Conservation (phyloP, 2,888 invertebrate genomes). For the Pherbina coryleti region DNA sequence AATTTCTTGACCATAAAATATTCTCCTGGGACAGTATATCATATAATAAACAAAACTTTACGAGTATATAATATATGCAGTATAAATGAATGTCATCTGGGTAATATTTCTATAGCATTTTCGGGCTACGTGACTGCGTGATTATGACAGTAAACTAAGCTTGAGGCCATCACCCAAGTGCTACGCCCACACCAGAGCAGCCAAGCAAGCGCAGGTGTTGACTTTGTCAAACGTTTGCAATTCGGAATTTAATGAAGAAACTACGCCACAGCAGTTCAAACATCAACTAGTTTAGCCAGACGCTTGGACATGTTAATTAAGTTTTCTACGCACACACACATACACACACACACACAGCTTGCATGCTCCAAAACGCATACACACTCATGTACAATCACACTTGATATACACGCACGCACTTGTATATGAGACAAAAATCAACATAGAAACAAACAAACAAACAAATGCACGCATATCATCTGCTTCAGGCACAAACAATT, state of each 20-base stretch:
- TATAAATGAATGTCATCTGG: too few relatives aligned
- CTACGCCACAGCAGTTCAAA: slow-evolving; percentile 21
- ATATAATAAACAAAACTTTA: too few relatives aligned
- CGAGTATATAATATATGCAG: too few relatives aligned
- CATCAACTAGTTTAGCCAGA: slow-evolving; percentile 12
- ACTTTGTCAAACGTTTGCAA: slow-evolving; percentile 22
- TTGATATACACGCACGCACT: not conserved
- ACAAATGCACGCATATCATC: slow-evolving; percentile 1
- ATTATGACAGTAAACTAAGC: too few relatives aligned
- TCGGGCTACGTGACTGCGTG: too few relatives aligned
- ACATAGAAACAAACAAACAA: not conserved
- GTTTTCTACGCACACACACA: slow-evolving; percentile 26
- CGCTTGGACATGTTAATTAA: slow-evolving; percentile 32
- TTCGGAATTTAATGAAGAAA: slow-evolving; percentile 24
- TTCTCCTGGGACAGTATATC: too few relatives aligned
- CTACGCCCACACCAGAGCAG: not conserved
- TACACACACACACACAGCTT: not conserved
- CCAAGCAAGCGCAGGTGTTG: slow-evolving; percentile 4
- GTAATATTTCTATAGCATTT: too few relatives aligned
- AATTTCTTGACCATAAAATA: too few relatives aligned
- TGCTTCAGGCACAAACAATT: not conserved
- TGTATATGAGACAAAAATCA: slow-evolving; percentile 10
- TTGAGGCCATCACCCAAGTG: not conserved
- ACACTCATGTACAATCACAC: too few relatives aligned
- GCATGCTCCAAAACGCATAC: too few relatives aligned